Percentiles rank a stretch among this genome's conserved stretches.
phyloP scores from a whole-genome alignment of 2,113 vertebrate genomes.

The Megaleporinus macrocephalus region DNA sequence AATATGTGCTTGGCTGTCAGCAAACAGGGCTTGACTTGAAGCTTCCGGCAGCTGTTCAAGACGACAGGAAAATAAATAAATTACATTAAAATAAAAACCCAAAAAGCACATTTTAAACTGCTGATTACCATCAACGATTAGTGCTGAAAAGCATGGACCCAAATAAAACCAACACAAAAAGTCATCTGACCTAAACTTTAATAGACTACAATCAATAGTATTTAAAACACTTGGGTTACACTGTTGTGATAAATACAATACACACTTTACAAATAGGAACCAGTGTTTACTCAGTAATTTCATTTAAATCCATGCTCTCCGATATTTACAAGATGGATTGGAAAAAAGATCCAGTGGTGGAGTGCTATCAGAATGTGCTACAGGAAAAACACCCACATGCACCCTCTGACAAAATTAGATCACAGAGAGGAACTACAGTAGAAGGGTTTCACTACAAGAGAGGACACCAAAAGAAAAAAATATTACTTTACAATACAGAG shows the following conservation, averaged over 20 bases:
- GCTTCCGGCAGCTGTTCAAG: constrained; percentile 90
- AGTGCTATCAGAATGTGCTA: neutral
- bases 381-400: neutral
- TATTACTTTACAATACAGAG: neutral
- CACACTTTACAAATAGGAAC: too few species aligned
- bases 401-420: neutral
- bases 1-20: constrained; percentile 94
- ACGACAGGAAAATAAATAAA: constrained; percentile 50
- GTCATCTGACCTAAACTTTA: neutral
- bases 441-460: neutral
- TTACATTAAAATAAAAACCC: constrained; percentile 48
- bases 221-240: too few species aligned
- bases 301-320: neutral
- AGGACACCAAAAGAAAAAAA: neutral
- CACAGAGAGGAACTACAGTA: too few species aligned
- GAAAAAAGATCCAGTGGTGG: neutral
- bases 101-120: neutral
- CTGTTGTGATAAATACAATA: neutral
- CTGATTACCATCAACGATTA: neutral
- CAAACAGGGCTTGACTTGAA: constrained; percentile 92
- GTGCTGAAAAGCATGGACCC: neutral
- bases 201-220: too few species aligned
- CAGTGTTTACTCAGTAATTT: neutral
- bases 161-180: neutral
- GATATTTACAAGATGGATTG: too few species aligned